These are phyloP conservation scores for Drosophila putrida DNA, from an alignment of 2,888 invertebrate species.

Conservation along the genomic window DNA sequence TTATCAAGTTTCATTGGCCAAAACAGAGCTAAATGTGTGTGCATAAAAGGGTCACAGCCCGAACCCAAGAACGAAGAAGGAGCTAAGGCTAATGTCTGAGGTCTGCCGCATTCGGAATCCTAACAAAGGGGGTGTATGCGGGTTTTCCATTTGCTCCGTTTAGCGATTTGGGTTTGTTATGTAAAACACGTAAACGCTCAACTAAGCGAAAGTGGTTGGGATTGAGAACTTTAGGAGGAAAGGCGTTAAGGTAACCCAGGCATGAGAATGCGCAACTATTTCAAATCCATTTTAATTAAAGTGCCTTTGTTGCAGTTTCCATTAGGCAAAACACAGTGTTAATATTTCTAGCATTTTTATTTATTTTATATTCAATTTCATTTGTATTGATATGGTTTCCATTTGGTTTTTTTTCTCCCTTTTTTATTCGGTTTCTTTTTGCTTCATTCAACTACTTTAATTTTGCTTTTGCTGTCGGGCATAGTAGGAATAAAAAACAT, in stretches of 20 bases:
- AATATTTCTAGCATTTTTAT: constrained; percentile 75
- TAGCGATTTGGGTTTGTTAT: constrained; percentile 56
- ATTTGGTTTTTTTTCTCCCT: constrained; percentile 18
- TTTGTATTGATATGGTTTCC: constrained; percentile 66
- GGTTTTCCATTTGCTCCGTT: constrained; percentile 47
- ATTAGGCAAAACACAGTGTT: constrained; percentile 50
- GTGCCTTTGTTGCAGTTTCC: constrained; percentile 28
- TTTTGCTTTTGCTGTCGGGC: constrained; percentile 54
- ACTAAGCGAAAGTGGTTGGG: constrained; percentile 40
- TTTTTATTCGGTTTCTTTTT: constrained; percentile 15
- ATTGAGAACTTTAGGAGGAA: constrained; percentile 10
- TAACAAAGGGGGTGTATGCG: constrained; percentile 11
- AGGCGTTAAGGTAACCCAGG: background rate
- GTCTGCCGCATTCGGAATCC: constrained; percentile 42
- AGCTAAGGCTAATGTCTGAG: constrained; percentile 43
- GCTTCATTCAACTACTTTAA: constrained; percentile 57
- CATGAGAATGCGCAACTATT: constrained; percentile 1
- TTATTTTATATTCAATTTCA: constrained; percentile 69
- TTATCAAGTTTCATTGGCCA: constrained; percentile 76
- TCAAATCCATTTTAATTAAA: constrained; percentile 50
- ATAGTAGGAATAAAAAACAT: constrained; percentile 40
- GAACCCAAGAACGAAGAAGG: constrained; percentile 50
- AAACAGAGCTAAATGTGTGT: constrained; percentile 57
- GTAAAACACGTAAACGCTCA: constrained; percentile 61
- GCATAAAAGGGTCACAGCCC: constrained; percentile 66